Percentiles rank a stretch among this genome's conserved stretches.
phyloP scores from a whole-genome alignment of 2,113 vertebrate species.

The Hemichromis elongatus region DNA sequence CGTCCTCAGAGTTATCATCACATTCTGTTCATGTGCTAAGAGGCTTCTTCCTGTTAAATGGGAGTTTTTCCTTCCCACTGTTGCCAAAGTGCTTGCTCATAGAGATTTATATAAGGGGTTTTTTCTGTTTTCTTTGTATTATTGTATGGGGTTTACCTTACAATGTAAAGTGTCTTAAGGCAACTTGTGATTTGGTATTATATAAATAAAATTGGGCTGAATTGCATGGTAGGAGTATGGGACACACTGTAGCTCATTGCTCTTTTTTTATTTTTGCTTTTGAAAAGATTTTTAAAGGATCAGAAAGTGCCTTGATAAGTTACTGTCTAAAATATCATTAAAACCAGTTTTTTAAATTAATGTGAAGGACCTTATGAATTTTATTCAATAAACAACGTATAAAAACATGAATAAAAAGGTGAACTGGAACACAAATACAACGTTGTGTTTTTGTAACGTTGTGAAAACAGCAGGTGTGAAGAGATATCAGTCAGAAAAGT shows the following conservation, averaged over 20 bases:
- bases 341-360: neutral
- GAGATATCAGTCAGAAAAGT: neutral
- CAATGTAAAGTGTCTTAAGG: neutral
- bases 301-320: neutral
- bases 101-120: neutral
- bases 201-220: neutral
- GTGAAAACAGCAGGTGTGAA: neutral
- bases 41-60: neutral
- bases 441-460: neutral
- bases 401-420: neutral
- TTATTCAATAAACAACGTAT: neutral
- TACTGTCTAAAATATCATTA: neutral
- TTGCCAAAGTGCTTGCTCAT: neutral
- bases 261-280: too few species aligned
- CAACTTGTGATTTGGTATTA: neutral
- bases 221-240: neutral
- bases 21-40: neutral
- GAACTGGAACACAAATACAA: neutral
- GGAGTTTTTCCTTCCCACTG: neutral
- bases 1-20: neutral
- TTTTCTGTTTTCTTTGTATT: neutral
- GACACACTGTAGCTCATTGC: accelerated
- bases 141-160: accelerated
- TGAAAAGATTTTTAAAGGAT: neutral
- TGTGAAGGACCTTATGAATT: neutral